These are phyloP conservation scores for Cataglyphis hispanica DNA, from an alignment of 1,140 invertebrate genomes.

Conservation along the genomic window DNA sequence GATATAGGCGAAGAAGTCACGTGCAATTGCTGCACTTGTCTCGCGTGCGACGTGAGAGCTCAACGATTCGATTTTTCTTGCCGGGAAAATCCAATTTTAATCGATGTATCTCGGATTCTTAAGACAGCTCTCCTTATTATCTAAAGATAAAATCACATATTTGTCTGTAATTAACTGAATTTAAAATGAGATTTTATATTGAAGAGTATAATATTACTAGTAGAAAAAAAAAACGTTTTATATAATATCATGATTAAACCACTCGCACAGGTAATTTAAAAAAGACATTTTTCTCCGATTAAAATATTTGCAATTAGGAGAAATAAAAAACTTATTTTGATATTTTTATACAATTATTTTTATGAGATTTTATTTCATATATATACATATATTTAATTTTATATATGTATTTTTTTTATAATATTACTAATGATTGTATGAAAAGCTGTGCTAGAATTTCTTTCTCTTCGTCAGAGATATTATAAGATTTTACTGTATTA, in stretches of 20 bases:
- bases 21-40: slow-evolving; percentile 24
- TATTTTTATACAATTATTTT: slow-evolving; percentile 1
- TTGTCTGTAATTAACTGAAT: not conserved
- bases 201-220: not conserved
- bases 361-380: too few relatives aligned
- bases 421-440: too few relatives aligned
- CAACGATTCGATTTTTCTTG: slow-evolving; percentile 10
- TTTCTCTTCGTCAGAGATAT: not conserved
- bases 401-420: too few relatives aligned
- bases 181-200: not conserved
- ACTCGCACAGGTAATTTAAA: not conserved
- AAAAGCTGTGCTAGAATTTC: too few relatives aligned
- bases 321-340: not conserved
- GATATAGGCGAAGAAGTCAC: slow-evolving; percentile 29
- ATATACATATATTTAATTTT: not conserved
- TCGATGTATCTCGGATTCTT: not conserved
- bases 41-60: slow-evolving; percentile 10
- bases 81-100: slow-evolving; percentile 1
- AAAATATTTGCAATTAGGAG: not conserved
- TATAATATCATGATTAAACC: not conserved
- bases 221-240: not conserved
- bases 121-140: not conserved
- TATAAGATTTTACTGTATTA: not conserved
- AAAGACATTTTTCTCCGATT: not conserved
- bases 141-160: not conserved